phyloP scores from a whole-genome alignment of 2,113 vertebrate species.

The Meles meles region DNA sequence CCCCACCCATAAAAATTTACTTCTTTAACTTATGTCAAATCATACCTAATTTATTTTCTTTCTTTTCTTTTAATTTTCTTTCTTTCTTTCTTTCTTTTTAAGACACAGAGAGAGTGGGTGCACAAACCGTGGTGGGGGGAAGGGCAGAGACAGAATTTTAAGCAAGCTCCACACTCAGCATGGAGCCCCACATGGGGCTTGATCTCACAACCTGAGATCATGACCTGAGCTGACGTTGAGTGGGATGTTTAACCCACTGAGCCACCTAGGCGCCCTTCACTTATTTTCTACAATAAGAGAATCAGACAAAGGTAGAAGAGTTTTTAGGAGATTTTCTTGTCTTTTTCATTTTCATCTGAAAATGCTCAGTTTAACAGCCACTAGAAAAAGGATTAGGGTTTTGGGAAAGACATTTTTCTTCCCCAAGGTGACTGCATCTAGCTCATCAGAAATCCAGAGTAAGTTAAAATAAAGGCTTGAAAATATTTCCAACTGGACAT shows the following conservation, averaged over 20 bases:
- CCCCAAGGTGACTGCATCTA: background rate
- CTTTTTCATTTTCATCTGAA: background rate
- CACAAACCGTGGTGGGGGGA: background rate
- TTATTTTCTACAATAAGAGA: constrained; percentile 17
- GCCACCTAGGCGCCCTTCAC: background rate
- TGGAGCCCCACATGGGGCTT: background rate
- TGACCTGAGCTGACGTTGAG: background rate
- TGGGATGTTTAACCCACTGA: background rate
- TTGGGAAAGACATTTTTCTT: constrained; percentile 1
- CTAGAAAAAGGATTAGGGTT: background rate
- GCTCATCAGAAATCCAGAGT: constrained; percentile 18
- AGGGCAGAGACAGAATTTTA: background rate
- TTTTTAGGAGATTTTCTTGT: constrained; percentile 3
- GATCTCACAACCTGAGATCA: background rate
- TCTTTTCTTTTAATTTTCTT: background rate
- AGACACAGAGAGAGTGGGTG: background rate
- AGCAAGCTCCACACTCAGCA: background rate
- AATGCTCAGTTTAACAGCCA: background rate
- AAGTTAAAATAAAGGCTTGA: constrained; percentile 4
- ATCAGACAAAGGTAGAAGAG: background rate
- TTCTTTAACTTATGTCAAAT: background rate
- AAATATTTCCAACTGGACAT: constrained; percentile 16
- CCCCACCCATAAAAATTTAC: background rate
- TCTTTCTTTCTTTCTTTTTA: background rate
- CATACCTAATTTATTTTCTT: background rate